A percentile compares a stretch with the other conserved stretches of the same genome.
Conservation (phyloP, 2,797 vertebrate genomes). For the Poeciliopsis presidionis region DNA sequence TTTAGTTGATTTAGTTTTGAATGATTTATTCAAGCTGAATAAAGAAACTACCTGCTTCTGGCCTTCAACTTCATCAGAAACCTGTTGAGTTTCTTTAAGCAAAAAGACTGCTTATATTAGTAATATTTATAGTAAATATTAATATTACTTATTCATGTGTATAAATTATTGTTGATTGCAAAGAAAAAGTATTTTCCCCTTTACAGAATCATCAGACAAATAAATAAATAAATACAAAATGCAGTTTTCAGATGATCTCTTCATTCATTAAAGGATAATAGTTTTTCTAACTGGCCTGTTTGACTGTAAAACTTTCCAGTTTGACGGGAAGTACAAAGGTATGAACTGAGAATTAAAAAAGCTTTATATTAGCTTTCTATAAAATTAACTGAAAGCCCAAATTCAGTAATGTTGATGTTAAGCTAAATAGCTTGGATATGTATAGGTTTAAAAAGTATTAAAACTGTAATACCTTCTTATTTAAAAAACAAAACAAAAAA, state of each 20-base stretch:
- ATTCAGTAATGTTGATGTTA: background rate
- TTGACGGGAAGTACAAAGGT: background rate
- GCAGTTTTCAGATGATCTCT: background rate
- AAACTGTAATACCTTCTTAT: background rate
- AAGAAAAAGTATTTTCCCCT: background rate
- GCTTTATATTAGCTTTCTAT: background rate
- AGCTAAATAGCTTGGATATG: slow-evolving; percentile 4
- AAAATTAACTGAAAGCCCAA: background rate
- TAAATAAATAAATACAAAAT: background rate
- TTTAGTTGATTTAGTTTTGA: background rate
- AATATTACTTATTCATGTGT: background rate
- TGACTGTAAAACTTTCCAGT: background rate
- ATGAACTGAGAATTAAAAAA: background rate
- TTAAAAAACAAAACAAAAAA: background rate
- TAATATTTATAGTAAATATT: background rate
- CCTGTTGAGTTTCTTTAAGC: background rate
- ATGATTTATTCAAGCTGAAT: background rate
- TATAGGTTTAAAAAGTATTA: background rate
- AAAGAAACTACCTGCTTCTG: background rate
- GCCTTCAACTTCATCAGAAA: background rate
- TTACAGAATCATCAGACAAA: background rate
- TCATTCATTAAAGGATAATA: background rate
- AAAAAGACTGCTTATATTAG: background rate
- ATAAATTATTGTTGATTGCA: background rate
- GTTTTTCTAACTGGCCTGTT: background rate